Evolutionary conservation across 1,140 invertebrate species (phyloP), one percentile per base, ranked within the genome.

Genomic region (Zophobas morio): DNA sequence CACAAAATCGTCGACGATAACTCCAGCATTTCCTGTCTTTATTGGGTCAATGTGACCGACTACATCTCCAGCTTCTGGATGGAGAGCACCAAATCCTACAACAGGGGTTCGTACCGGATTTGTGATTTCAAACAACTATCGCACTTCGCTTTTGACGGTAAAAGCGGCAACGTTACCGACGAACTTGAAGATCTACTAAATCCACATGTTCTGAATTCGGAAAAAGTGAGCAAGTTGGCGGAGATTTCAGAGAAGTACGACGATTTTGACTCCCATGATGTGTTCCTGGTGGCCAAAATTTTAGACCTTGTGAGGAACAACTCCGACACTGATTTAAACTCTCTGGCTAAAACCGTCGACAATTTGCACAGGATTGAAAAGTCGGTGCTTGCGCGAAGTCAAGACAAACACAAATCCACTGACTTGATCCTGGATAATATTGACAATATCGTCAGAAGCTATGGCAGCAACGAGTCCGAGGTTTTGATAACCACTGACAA

Each of bases 351-450:
- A 8, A 70, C 60, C n/a, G 53, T 60, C 2, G 60, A 36, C 37
- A 72, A 77, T 35, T 8, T 72, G 1, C 70, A 77, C 35, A 20
- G 37, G 47, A 39, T 75, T 1, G 35, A 74, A 3, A 77, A n/a
- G 60, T 2, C 1, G 8, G 46, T 74, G 37, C 36, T 74, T 33
- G 6, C 8, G 32, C 20, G 37, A 3, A 56, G 51, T 1, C 72
- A 74, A 34, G n/a, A 33, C 1, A 39, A 35, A 8, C 39, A 56
- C 2, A 6, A 20, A 4, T 49, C 72, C n/a, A 74, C 72, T n/a
- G 35, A 74, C 32, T 8, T 35, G 51, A 74, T 74, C 8, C 51
- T 74, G 3, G 1, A 56, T 8, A 36, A 66, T 6, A 34, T 66
- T 6, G 60, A 51, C 35, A 20, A 1, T 1, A 66, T 66, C 60